Evolutionary conservation across 2,113 vertebrate genomes (phyloP), one percentile per base, ranked within the genome.

Genomic region (Sander lucioperca): DNA sequence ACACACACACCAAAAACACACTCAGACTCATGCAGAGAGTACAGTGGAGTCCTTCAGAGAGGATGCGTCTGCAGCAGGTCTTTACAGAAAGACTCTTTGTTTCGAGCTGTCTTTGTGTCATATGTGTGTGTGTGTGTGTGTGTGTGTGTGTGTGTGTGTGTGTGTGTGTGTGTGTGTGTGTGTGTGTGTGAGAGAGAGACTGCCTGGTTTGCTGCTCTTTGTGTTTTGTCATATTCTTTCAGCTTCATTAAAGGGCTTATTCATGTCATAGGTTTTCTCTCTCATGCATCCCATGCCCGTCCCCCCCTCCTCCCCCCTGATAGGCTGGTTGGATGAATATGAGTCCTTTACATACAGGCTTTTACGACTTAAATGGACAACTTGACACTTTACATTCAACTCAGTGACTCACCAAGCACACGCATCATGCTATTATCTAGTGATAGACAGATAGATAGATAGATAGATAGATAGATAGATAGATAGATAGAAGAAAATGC

Each of bases 21-120:
- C 95, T 78, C 47, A 83, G 47, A 72, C 72, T 82, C 84, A 85
- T 81, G 74, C 33, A 25, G 54, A 11, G 64, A 79, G 77, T 68
- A 90, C 89, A 92, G 81, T 89, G 77, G 80, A 83, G 87, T 85
- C 85, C 86, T 89, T 90, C 90, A 93, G 77, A 89, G 76, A 66
- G 64, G 65, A 87, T 76, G 77, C 43, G 18, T 86, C 79, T 89
- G 80, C 83, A 71, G 86, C 83, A 86, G 80, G 81, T 82, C 81
- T 87, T 80, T 82, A 91, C 87, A 92, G 87, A 93, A 91, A 91
- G 92, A 78, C 71, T 89, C 90, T 92, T 94, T 94, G 93, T 94
- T 90, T 82, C 0, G 21, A 80, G 74, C 61, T 74, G 78, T 74
- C 90, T 90, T 91, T 94, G 90, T 65, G 63, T 39, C 36, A 39